Conservation (phyloP, 2,888 invertebrate species). For the Ctenicera cuprea region DNA sequence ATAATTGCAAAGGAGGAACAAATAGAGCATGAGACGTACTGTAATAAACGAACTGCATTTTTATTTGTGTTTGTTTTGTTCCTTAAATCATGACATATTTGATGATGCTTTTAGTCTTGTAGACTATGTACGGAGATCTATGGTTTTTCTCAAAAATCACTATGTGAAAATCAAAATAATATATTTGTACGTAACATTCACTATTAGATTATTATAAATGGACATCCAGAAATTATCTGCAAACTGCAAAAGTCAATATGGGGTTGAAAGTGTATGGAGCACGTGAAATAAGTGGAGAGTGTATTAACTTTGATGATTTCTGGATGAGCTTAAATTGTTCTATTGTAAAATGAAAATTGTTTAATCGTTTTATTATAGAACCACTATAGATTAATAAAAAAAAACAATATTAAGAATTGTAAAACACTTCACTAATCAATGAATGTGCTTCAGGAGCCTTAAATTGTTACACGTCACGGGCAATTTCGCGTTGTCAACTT, state of each 20-base stretch:
- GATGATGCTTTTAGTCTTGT: slow-evolving; percentile 37
- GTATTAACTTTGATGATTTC: not conserved
- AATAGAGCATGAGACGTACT: slow-evolving; percentile 30
- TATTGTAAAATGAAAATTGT: slow-evolving; percentile 29
- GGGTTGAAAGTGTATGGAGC: no score
- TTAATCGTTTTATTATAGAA: not conserved
- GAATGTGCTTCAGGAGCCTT: slow-evolving; percentile 48
- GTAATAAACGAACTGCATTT: slow-evolving; percentile 37
- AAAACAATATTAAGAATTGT: slow-evolving; percentile 30
- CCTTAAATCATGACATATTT: slow-evolving; percentile 17
- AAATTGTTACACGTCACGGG: slow-evolving; percentile 37
- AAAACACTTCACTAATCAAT: slow-evolving; percentile 42
- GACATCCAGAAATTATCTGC: slow-evolving; percentile 4
- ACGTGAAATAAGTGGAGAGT: not conserved
- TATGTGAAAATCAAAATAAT: slow-evolving; percentile 36
- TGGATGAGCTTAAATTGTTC: slow-evolving; percentile 9
- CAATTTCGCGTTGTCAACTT: slow-evolving; percentile 31
- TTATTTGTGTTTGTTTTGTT: slow-evolving; percentile 14
- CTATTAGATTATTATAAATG: slow-evolving; percentile 25
- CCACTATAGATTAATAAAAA: slow-evolving; percentile 15
- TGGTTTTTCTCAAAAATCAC: slow-evolving; percentile 27
- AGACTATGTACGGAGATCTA: slow-evolving; percentile 27
- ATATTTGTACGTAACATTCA: slow-evolving; percentile 38
- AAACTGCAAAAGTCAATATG: not conserved
- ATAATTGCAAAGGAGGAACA: slow-evolving; percentile 37